Conservation (phyloP, 2,113 vertebrate species). For the Leuciscus idus region DNA sequence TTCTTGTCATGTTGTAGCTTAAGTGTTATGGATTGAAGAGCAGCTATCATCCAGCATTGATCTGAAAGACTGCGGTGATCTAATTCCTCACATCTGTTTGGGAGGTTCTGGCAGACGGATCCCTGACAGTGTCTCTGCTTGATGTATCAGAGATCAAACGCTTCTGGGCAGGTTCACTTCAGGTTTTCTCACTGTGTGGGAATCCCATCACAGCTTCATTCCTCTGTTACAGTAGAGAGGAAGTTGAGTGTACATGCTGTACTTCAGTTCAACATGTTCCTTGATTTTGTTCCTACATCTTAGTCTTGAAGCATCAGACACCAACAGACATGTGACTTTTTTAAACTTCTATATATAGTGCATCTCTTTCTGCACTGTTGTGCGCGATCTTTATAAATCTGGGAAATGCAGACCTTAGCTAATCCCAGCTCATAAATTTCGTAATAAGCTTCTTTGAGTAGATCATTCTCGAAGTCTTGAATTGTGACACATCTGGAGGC, state of each 20-base stretch:
- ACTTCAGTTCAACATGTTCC: conserved; percentile 19
- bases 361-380: conserved; percentile 5
- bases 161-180: not conserved
- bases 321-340: not conserved
- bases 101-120: conserved; percentile 32
- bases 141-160: conserved; percentile 60
- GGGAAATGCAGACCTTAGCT: not conserved
- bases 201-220: not conserved
- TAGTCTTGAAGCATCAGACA: not conserved
- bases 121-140: conserved; percentile 54
- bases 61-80: conserved; percentile 31
- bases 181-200: conserved; percentile 32
- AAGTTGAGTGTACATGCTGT: conserved; percentile 22
- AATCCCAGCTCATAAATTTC: not conserved
- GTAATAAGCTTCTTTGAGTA: conserved; percentile 18
- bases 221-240: conserved; percentile 1
- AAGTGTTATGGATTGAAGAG: not conserved
- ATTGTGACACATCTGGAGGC: not conserved
- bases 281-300: conserved; percentile 3
- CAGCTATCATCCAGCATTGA: conserved; percentile 23
- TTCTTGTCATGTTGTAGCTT: conserved; percentile 5
- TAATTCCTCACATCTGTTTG: conserved; percentile 50
- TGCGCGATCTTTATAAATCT: not conserved
- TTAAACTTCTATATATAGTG: not conserved
- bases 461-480: not conserved